Base-by-base conservation (phyloP, 2,888 invertebrate genomes). In the Drosophila mayaguana region DNA sequence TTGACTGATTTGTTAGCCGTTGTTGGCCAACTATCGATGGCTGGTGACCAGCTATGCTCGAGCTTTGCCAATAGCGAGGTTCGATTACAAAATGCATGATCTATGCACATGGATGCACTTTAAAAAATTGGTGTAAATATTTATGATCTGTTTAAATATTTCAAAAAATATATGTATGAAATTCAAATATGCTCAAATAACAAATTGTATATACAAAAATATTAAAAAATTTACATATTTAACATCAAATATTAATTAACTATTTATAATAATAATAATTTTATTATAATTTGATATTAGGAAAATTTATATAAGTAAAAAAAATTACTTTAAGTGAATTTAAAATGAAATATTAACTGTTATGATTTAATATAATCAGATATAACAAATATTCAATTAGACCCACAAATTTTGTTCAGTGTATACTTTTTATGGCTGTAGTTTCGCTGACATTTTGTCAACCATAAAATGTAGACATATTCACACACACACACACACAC, bases 371-470 rank as follows among this genome's bases (percentile, higher is more conserved):
- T 18, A 4, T 42, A 36, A 14, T 36, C 18, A 42, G 18, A 18
- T n/a, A 42, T 2, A 6, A n/a, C 9, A n/a, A 40, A n/a, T n/a
- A 40, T 40, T 40, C 3, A 40, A 8, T n/a, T n/a, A 3, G n/a
- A 4, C 0, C 2, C 3, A 3, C 12, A 9, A 25, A 28, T 48
- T 48, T 38, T 40, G 28, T 14, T 0, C 59, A 53, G 46, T 59
- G 45, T 59, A 50, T 45, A 9, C 5, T 40, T 25, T 42, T 25
- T 43, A 11, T 40, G 50, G 32, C n/a, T 55, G 28, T 69, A 36
- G 74, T 72, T 79, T 83, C 61, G 69, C 77, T 81, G 80, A 83
- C 83, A 83, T 83, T 86, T 81, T 78, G 83, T 87, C 83, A 84
- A 81, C 56, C 84, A 82, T 75, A 78, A 81, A 78, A 74, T 71